Conservation (phyloP, 2,888 invertebrate genomes). For the Orgyia antiqua region DNA sequence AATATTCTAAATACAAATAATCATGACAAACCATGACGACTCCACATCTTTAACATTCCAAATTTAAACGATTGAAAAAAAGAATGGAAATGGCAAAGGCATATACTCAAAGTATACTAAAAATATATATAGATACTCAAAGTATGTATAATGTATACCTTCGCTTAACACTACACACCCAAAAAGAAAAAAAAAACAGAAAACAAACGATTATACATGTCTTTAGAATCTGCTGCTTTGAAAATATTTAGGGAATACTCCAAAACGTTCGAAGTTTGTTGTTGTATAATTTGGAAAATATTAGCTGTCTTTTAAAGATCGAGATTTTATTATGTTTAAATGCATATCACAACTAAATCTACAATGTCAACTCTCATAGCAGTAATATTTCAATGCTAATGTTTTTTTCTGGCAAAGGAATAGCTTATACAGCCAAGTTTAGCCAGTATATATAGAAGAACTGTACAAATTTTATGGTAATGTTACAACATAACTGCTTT, state of each 20-base stretch:
- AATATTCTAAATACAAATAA: slow-evolving; percentile 32
- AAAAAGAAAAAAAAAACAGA: slow-evolving; percentile 46
- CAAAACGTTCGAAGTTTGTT: too few species aligned
- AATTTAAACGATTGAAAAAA: slow-evolving; percentile 30
- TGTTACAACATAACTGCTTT: too few species aligned
- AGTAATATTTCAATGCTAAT: too few species aligned
- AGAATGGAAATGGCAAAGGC: slow-evolving; percentile 14
- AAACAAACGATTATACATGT: slow-evolving; percentile 52
- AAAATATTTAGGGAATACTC: slow-evolving; percentile 32
- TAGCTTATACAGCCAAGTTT: too few species aligned
- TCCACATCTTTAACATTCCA: slow-evolving; percentile 40
- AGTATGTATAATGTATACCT: slow-evolving; percentile 11
- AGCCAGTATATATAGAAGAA: too few species aligned
- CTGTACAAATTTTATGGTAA: too few species aligned
- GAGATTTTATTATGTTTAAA: slow-evolving; percentile 38
- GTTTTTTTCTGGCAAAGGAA: too few species aligned
- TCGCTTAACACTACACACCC: slow-evolving; percentile 55
- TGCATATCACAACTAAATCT: slow-evolving; percentile 59
- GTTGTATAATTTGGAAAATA: too few species aligned
- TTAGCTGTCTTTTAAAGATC: slow-evolving; percentile 37
- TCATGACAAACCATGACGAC: slow-evolving; percentile 42
- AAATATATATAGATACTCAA: neutral
- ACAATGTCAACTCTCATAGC: too few species aligned
- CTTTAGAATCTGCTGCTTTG: slow-evolving; percentile 71
- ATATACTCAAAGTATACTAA: slow-evolving; percentile 8